Evolutionary conservation across 2,888 invertebrate species (phyloP).

Genomic region (Trisateles emortualis): DNA sequence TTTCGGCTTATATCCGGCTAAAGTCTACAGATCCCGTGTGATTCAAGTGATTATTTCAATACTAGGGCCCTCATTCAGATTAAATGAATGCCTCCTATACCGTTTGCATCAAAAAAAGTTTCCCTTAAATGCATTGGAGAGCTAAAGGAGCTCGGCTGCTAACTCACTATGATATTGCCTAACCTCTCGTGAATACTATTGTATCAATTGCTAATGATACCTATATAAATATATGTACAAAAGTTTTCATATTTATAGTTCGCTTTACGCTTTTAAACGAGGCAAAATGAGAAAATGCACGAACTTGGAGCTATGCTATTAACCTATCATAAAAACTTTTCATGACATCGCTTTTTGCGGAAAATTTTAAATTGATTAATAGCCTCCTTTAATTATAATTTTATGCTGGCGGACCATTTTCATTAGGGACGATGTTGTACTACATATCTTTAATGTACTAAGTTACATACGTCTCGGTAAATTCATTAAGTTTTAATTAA

Average conservation of each 20-base stretch:
- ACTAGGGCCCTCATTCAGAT: too few relatives aligned
- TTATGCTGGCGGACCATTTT: constrained; percentile 14
- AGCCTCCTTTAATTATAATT: constrained; percentile 9
- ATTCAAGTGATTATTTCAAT: too few relatives aligned
- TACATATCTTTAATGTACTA: constrained; percentile 12
- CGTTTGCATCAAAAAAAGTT: too few relatives aligned
- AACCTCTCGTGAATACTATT: too few relatives aligned
- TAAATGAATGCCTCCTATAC: too few relatives aligned
- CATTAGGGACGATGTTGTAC: constrained; percentile 11
- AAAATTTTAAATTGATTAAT: constrained; percentile 16
- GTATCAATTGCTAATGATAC: too few relatives aligned
- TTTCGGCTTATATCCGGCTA: too few relatives aligned
- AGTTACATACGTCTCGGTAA: constrained; percentile 25
- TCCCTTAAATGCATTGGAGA: too few relatives aligned
- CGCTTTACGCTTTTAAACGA: not conserved
- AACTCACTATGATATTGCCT: too few relatives aligned
- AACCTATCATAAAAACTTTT: constrained; percentile 1
- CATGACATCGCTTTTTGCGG: constrained; percentile 1
- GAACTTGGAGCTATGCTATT: constrained; percentile 1
- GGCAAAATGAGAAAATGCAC: not conserved
- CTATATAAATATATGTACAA: too few relatives aligned
- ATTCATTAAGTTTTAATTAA: constrained; percentile 44
- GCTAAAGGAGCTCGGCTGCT: too few relatives aligned
- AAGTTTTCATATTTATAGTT: not conserved
- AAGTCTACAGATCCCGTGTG: too few relatives aligned